Evolutionary conservation across 1,140 invertebrate genomes (phyloP).

Genomic region (Apolygus lucorum): DNA sequence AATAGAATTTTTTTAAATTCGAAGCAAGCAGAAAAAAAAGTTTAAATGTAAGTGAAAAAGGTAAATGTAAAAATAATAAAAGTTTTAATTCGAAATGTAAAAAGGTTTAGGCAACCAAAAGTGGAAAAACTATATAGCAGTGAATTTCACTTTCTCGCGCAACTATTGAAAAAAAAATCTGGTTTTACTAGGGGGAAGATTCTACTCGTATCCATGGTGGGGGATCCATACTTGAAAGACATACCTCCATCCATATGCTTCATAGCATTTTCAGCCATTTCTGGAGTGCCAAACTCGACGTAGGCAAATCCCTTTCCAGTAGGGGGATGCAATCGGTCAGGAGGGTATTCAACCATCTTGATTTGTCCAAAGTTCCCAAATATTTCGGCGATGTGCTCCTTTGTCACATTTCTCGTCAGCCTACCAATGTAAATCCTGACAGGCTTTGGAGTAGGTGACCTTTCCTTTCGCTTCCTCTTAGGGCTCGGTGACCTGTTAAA

Average conservation of each 20-base stretch:
- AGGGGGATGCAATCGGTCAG: constrained; percentile 76
- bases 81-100: too few species aligned
- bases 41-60: too few species aligned
- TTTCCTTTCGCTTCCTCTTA: constrained; percentile 55
- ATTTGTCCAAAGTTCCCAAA: constrained; percentile 87
- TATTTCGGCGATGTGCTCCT: constrained; percentile 90
- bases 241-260: constrained; percentile 98
- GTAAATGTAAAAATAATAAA: too few species aligned
- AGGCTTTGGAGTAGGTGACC: constrained; percentile 75
- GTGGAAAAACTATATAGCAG: too few species aligned
- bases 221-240: too few species aligned
- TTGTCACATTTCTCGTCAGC: constrained; percentile 83
- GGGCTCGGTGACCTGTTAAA: constrained; percentile 46
- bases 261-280: constrained; percentile 96
- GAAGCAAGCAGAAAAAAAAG: too few species aligned
- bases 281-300: constrained; percentile 85
- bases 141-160: too few species aligned
- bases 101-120: too few species aligned
- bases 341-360: constrained; percentile 80
- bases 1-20: too few species aligned
- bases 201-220: too few species aligned
- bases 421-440: constrained; percentile 88
- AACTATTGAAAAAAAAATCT: too few species aligned
- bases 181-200: too few species aligned
- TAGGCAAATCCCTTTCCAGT: constrained; percentile 86